Conservation (phyloP, 2,113 vertebrate genomes). For the Otolemur garnettii region DNA sequence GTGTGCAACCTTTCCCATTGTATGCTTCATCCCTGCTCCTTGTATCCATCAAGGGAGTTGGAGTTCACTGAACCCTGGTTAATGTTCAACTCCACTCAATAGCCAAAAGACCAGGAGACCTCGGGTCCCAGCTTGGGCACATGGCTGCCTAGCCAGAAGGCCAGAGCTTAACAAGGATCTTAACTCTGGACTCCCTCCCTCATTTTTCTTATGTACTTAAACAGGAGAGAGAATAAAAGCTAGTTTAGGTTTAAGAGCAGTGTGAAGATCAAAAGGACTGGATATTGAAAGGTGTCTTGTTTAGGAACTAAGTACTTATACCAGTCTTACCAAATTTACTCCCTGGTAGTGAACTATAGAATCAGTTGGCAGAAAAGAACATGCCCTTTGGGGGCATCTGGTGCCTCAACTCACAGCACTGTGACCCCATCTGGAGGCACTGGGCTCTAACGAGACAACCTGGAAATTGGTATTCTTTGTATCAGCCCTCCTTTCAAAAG, state of each 20-base stretch:
- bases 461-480: constrained; percentile 28
- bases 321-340: constrained; percentile 28
- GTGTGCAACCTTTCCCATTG: not conserved
- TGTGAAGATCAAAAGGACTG: constrained; percentile 5
- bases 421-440: not conserved
- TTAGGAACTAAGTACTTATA: not conserved
- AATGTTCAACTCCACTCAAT: constrained; percentile 30
- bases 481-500: constrained; percentile 18
- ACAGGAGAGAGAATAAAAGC: not conserved
- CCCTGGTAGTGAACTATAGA: not conserved
- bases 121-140: not conserved
- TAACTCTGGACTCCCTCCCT: not conserved
- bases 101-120: constrained; percentile 25
- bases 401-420: not conserved
- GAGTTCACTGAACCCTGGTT: not conserved
- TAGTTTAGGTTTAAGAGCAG: constrained; percentile 6
- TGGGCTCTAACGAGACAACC: not conserved
- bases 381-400: not conserved
- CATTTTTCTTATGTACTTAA: not conserved
- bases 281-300: constrained; percentile 5
- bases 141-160: not conserved
- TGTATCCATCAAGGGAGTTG: not conserved
- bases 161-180: constrained; percentile 4
- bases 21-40: not conserved
- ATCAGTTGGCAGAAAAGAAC: constrained; percentile 20